phyloP scores from a whole-genome alignment of 2,888 invertebrate genomes.

The Timandra comae region DNA sequence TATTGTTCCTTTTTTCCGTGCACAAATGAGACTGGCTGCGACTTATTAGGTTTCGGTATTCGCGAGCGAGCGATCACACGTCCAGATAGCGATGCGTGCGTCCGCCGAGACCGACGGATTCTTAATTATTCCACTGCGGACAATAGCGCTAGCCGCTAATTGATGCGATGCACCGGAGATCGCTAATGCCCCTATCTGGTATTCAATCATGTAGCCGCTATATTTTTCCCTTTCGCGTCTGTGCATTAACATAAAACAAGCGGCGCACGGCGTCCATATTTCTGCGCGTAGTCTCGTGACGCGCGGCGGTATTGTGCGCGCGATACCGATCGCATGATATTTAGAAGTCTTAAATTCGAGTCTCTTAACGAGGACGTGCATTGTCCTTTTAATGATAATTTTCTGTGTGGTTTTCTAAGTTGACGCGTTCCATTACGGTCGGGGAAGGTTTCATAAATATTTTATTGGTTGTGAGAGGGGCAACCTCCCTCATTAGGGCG shows the following conservation, averaged over 20 bases:
- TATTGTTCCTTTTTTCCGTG: constrained; percentile 67
- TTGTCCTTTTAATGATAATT: constrained; percentile 25
- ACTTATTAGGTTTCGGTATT: constrained; percentile 73
- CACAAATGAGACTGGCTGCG: constrained; percentile 71
- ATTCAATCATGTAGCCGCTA: constrained; percentile 56
- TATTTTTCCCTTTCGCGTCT: constrained; percentile 59
- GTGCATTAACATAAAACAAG: constrained; percentile 74
- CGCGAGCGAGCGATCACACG: constrained; percentile 61
- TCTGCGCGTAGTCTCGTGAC: constrained; percentile 65
- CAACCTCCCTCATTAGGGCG: constrained; percentile 58
- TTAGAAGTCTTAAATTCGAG: constrained; percentile 72
- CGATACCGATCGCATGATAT: constrained; percentile 74
- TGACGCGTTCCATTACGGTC: constrained; percentile 61
- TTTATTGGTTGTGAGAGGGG: constrained; percentile 61
- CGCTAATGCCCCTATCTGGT: constrained; percentile 46
- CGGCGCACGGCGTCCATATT: constrained; percentile 63
- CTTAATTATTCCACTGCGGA: constrained; percentile 64
- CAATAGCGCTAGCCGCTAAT: constrained; percentile 48
- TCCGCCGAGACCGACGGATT: constrained; percentile 26
- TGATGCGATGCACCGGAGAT: constrained; percentile 32
- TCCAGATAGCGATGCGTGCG: constrained; percentile 49
- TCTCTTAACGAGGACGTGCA: constrained; percentile 64
- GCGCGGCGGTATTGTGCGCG: constrained; percentile 67
- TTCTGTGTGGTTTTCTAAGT: constrained; percentile 38
- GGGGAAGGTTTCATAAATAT: constrained; percentile 69